phyloP scores from a whole-genome alignment of 53 echinoderm and acorn worm species.

The Zoroaster sp. region DNA sequence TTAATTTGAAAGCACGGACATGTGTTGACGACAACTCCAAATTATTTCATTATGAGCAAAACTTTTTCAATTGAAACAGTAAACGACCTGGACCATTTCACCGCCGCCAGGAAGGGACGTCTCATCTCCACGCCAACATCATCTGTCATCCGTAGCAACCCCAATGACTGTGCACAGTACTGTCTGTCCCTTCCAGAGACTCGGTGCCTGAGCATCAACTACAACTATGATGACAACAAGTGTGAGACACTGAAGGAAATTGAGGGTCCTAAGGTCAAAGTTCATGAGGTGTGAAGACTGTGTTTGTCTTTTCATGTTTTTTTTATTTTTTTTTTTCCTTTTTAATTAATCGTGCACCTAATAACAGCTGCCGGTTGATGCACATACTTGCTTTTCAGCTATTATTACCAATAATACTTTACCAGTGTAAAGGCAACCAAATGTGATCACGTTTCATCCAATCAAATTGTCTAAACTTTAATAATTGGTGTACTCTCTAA shows the following conservation, averaged over 20 bases:
- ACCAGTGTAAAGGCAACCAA: too few species aligned
- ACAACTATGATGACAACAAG: conserved; percentile 27
- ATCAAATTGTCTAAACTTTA: too few species aligned
- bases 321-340: too few species aligned
- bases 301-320: too few species aligned
- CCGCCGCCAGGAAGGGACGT: conserved; percentile 47
- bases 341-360: too few species aligned
- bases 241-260: conserved; percentile 66
- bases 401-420: too few species aligned
- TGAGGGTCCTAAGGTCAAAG: conserved; percentile 57
- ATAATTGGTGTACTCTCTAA: too few species aligned
- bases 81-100: conserved; percentile 52
- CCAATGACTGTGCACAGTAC: conserved; percentile 64
- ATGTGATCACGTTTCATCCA: neutral
- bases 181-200: conserved; percentile 59
- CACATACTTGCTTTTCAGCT: too few species aligned
- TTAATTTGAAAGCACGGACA: too few species aligned
- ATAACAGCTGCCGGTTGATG: too few species aligned
- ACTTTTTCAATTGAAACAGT: neutral
- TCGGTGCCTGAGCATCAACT: conserved; percentile 71
- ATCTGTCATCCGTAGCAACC: conserved; percentile 19
- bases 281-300: conserved; percentile 70
- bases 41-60: neutral
- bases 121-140: conserved; percentile 36
- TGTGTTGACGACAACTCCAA: too few species aligned